A percentile compares a stretch with the other conserved stretches of the same genome.
These are phyloP conservation scores for Battus philenor DNA, from an alignment of 1,140 invertebrate genomes.

Conservation along the genomic window DNA sequence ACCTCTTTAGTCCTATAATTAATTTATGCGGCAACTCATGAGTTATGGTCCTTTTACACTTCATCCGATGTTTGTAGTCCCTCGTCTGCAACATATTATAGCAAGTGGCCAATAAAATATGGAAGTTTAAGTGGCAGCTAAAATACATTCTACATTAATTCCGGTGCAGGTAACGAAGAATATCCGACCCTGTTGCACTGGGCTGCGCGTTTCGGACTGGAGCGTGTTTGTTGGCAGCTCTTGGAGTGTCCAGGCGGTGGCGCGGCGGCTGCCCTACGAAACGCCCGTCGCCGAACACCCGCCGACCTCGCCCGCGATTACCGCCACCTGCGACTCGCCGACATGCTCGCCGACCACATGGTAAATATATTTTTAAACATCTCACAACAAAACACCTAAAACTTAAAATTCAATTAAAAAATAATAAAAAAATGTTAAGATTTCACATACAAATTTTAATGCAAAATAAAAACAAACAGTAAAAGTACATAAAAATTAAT, in stretches of 20 bases:
- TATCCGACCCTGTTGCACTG: conserved; percentile 93
- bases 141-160: too few species aligned
- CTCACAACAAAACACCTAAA: background rate
- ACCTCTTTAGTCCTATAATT: too few species aligned
- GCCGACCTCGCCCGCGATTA: conserved; percentile 86
- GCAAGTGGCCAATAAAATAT: too few species aligned
- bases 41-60: too few species aligned
- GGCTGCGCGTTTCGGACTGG: conserved; percentile 89
- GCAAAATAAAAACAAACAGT: too few species aligned
- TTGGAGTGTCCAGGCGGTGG: conserved; percentile 90
- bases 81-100: too few species aligned
- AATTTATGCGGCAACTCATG: too few species aligned
- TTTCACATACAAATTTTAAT: too few species aligned
- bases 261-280: conserved; percentile 85
- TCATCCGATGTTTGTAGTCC: too few species aligned
- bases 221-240: conserved; percentile 87
- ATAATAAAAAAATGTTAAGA: background rate
- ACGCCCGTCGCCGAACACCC: conserved; percentile 86
- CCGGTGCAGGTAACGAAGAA: conserved; percentile 84
- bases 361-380: conserved; percentile 70
- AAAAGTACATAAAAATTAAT: too few species aligned
- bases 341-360: conserved; percentile 85
- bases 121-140: too few species aligned
- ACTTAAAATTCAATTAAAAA: background rate
- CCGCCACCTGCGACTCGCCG: conserved; percentile 82